Evolutionary conservation across 2,113 vertebrate species (phyloP), one percentile per base, ranked within the genome.

Genomic region (Poecile atricapillus): DNA sequence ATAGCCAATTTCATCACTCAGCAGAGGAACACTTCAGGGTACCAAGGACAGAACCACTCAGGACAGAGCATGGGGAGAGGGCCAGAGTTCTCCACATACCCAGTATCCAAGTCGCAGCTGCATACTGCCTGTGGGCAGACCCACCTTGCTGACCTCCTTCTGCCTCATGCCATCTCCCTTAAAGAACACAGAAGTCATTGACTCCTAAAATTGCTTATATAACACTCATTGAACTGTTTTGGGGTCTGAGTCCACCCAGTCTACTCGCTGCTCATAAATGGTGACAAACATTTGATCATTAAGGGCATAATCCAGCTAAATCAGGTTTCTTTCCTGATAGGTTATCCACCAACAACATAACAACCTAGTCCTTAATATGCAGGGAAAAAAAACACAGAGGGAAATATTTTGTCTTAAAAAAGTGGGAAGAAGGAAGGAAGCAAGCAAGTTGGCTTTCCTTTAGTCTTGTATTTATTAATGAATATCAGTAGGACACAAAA

Each of bases 111-210:
- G 14, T 10, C 13, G 5, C 28, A 68, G 0, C 6, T 43, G 33
- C 25, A n/a, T 7, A 11, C 2, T 5, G 14, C 23, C 4, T 19
- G 2, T 11, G 4, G 20, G 27, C 53, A 87, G 25, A 35, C 7
- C 8, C 5, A 2, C 13, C 17, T 59, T 33, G 35, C 11, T 2
- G 2, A 55, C 18, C 19, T 50, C 65, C 10, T 8, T 39, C 25
- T 19, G 37, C 23, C 23, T 70, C 39, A 10, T 17, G 16, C 3
- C 2, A 0, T 43, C 24, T 58, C 13, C 35, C 31, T 60, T 1
- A 0, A 39, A n/a, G 19, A 82, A 16, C 11, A 35, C 3, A 12
- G 25, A 67, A 73, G 5, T 43, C 0, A 0, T 4, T 33, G 31
- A 69, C n/a, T 64, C 4, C 4, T 28, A 56, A 64, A 77, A 46